These are phyloP conservation scores for Ostrea edulis DNA, from an alignment of 1,140 invertebrate genomes.

Conservation along the genomic window DNA sequence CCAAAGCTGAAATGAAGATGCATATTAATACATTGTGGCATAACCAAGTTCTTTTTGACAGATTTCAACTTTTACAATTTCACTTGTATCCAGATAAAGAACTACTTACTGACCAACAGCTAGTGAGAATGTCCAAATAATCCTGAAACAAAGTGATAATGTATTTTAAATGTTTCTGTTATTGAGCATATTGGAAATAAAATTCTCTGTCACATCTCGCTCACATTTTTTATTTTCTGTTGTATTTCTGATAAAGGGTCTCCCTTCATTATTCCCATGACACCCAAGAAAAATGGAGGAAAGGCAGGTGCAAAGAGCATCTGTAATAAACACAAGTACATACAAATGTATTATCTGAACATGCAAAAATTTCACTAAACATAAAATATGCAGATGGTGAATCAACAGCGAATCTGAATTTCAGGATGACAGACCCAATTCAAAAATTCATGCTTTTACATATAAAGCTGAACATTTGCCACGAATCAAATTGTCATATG, in stretches of 20 bases:
- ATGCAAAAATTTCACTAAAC: too few species aligned
- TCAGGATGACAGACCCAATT: too few species aligned
- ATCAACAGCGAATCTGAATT: too few species aligned
- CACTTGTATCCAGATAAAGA: not conserved
- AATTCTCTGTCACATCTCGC: not conserved
- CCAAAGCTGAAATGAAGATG: not conserved
- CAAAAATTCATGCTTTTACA: too few species aligned
- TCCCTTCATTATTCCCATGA: slow-evolving; percentile 27
- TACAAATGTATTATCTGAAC: too few species aligned
- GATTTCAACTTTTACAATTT: not conserved
- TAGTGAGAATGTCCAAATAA: not conserved
- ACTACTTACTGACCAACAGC: slow-evolving; percentile 17
- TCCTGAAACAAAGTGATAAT: not conserved
- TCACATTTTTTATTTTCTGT: slow-evolving; percentile 1
- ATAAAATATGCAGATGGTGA: too few species aligned
- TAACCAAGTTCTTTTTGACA: not conserved
- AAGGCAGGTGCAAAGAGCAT: not conserved
- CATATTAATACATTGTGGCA: not conserved
- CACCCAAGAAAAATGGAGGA: slow-evolving; percentile 22
- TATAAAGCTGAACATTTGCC: too few species aligned
- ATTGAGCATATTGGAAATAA: not conserved
- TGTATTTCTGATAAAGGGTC: not conserved
- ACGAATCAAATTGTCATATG: too few species aligned
- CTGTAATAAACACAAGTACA: not conserved
- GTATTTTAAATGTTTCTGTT: not conserved